phyloP scores from a whole-genome alignment of 1,140 invertebrate species.

The Saxidomus purpurata region DNA sequence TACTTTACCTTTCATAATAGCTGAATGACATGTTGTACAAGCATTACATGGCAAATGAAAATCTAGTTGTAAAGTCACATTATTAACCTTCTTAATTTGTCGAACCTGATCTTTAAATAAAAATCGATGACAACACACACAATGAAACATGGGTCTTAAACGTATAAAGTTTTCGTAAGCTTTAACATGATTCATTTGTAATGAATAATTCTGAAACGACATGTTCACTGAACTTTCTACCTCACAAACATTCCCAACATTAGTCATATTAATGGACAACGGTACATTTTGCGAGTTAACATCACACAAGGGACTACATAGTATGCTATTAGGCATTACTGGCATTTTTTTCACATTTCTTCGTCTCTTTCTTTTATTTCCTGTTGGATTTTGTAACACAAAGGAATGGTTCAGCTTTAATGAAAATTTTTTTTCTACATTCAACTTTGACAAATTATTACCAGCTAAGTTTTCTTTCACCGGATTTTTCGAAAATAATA shows the following conservation, averaged over 20 bases:
- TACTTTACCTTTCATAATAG: neutral
- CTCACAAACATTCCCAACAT: neutral
- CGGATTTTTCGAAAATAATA: neutral
- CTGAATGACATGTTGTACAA: neutral
- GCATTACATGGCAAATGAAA: neutral
- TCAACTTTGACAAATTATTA: neutral
- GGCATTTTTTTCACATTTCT: neutral
- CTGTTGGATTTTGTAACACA: neutral
- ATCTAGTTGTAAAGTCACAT: neutral
- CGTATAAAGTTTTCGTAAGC: neutral
- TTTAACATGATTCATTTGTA: neutral
- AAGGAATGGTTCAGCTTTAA: neutral
- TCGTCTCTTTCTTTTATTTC: neutral
- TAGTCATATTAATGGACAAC: neutral
- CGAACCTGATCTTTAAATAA: neutral
- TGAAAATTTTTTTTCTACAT: neutral
- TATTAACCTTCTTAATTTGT: neutral
- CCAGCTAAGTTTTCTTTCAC: neutral
- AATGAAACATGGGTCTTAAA: neutral
- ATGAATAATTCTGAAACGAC: neutral
- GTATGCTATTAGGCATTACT: neutral
- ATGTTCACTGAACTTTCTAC: neutral
- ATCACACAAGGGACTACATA: neutral
- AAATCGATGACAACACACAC: neutral
- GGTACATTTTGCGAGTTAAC: neutral